phyloP scores from a whole-genome alignment of 2,888 invertebrate genomes.

The Pyrochroa serraticornis region DNA sequence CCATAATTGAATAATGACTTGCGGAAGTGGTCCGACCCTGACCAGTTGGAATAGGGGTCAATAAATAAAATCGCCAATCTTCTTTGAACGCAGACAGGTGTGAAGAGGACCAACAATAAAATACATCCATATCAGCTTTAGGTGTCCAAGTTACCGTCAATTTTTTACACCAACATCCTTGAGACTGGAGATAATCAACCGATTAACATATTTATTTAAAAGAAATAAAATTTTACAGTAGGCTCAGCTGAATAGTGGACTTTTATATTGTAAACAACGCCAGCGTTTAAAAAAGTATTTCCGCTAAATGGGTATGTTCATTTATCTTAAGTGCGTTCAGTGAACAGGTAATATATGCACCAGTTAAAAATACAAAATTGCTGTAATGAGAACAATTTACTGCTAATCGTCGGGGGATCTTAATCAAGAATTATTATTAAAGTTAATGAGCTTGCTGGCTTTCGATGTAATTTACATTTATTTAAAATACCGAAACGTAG shows the following conservation, averaged over 20 bases:
- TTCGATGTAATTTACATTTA: slow-evolving; percentile 53
- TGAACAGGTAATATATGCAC: slow-evolving; percentile 59
- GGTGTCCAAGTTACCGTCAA: too few relatives aligned
- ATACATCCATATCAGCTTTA: too few relatives aligned
- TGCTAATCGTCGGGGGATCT: slow-evolving; percentile 60
- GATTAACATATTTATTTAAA: slow-evolving; percentile 2
- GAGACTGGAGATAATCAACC: background rate
- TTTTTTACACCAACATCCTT: too few relatives aligned
- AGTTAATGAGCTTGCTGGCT: slow-evolving; percentile 57
- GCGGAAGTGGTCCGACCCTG: too few relatives aligned
- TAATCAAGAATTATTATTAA: slow-evolving; percentile 58
- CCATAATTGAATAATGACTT: too few relatives aligned
- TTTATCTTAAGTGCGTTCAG: slow-evolving; percentile 57
- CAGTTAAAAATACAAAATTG: slow-evolving; percentile 61
- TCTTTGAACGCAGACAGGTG: too few relatives aligned
- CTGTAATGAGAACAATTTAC: slow-evolving; percentile 61
- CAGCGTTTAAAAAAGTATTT: slow-evolving; percentile 53
- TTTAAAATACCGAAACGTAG: slow-evolving; percentile 31
- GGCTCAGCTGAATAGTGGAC: slow-evolving; percentile 12
- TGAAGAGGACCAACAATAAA: too few relatives aligned
- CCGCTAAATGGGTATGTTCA: slow-evolving; percentile 53
- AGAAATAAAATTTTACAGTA: slow-evolving; percentile 20
- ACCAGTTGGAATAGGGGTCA: too few relatives aligned
- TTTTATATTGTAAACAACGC: slow-evolving; percentile 46
- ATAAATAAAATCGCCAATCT: too few relatives aligned